These are phyloP conservation scores for Nephrocerus scutellatus DNA, from an alignment of 2,888 invertebrate genomes.

Conservation along the genomic window DNA sequence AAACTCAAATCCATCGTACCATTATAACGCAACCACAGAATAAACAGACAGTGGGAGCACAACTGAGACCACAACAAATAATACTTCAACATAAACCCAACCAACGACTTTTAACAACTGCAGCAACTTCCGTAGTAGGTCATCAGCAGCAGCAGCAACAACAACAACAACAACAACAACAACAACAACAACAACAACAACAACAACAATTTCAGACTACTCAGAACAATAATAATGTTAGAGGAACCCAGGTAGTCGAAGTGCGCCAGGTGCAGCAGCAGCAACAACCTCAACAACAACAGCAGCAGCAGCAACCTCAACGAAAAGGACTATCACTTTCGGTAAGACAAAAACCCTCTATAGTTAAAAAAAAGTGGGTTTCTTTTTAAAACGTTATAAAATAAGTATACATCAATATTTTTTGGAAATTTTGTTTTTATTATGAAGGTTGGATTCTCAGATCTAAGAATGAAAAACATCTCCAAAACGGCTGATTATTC, in stretches of 20 bases:
- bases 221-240: slow-evolving; percentile 21
- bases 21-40: slow-evolving; percentile 42
- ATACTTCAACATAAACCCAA: slow-evolving; percentile 42
- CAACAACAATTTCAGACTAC: slow-evolving; percentile 29
- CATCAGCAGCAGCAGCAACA: no score
- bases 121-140: no score
- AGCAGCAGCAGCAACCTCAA: slow-evolving; percentile 34
- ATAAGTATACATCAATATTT: no score
- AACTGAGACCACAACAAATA: slow-evolving; percentile 42
- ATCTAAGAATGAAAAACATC: no score
- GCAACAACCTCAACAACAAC: slow-evolving; percentile 45
- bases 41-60: slow-evolving; percentile 29
- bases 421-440: no score
- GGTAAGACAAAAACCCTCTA: slow-evolving; percentile 35
- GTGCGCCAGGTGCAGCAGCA: slow-evolving; percentile 35
- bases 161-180: slow-evolving; percentile 20
- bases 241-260: slow-evolving; percentile 38
- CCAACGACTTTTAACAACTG: slow-evolving; percentile 36
- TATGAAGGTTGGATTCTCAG: no score
- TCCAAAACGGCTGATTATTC: no score
- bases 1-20: slow-evolving; percentile 40
- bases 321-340: slow-evolving; percentile 44
- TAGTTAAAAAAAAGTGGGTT: no score
- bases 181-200: slow-evolving; percentile 18
- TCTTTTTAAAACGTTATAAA: no score